Percentiles rank a stretch among this genome's conserved stretches.
Conservation (phyloP, 2,797 vertebrate species). For the Otolemur crassicaudatus region DNA sequence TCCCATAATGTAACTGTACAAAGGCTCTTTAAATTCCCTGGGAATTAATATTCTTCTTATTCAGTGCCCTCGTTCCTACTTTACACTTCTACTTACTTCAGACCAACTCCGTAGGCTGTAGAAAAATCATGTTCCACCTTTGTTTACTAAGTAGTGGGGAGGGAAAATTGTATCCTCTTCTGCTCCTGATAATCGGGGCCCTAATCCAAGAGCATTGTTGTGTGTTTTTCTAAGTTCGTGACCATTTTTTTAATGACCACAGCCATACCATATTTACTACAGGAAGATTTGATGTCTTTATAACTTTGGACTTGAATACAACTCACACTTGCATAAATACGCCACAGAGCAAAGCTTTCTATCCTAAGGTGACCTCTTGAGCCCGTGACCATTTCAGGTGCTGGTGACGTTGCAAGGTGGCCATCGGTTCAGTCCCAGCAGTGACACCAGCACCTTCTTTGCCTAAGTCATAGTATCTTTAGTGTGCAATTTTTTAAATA, state of each 20-base stretch:
- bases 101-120: neutral
- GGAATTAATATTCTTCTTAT: neutral
- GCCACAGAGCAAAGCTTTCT: neutral
- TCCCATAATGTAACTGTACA: neutral
- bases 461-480: neutral
- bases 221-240: neutral
- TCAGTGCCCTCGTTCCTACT: neutral
- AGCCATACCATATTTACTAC: neutral
- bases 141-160: neutral
- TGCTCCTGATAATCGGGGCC: neutral
- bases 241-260: neutral
- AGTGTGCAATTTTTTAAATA: neutral
- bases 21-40: neutral
- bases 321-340: neutral
- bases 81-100: neutral
- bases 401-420: too few relatives aligned
- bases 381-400: neutral
- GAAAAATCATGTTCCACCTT: neutral
- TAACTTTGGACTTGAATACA: neutral
- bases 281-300: neutral
- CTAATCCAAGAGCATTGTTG: neutral
- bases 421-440: neutral
- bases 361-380: neutral
- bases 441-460: neutral
- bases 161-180: neutral